Evolutionary conservation across 2,888 invertebrate genomes (phyloP).

Genomic region (Cartodere bifasciata): DNA sequence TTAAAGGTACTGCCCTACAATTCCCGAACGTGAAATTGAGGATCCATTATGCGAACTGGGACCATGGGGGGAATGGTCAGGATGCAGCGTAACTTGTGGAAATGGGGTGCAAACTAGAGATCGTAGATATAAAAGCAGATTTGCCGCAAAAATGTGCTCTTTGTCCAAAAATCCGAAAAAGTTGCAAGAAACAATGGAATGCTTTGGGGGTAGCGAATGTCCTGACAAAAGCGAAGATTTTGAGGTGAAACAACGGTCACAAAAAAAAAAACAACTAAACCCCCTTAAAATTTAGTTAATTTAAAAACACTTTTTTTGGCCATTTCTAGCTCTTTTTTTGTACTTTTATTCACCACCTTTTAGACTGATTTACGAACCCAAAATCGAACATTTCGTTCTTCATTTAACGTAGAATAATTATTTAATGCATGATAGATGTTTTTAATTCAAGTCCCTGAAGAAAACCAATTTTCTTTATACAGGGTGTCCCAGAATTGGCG

Average conservation of each 20-base stretch:
- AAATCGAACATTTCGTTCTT: no score
- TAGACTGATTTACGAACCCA: no score
- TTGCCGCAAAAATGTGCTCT: conserved; percentile 51
- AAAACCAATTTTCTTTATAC: no score
- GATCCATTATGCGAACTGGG: conserved; percentile 54
- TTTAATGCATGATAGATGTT: no score
- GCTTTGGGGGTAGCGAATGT: conserved; percentile 31
- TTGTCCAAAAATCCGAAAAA: conserved; percentile 34
- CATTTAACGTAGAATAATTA: no score
- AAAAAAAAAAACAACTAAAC: no score
- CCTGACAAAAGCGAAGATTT: conserved; percentile 27
- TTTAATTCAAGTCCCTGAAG: no score
- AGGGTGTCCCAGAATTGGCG: no score
- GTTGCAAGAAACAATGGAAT: conserved; percentile 38
- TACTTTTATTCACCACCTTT: no score
- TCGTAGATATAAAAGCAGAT: conserved; percentile 49
- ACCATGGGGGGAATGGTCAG: conserved; percentile 66
- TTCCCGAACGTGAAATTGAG: conserved; percentile 29
- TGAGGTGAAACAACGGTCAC: conserved; percentile 12
- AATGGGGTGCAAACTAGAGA: conserved; percentile 57
- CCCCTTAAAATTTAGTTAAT: no score
- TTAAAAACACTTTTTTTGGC: no score
- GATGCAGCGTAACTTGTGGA: conserved; percentile 63
- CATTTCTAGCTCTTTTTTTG: no score
- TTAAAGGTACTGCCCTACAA: conserved; percentile 25